Conservation (phyloP, 1,140 invertebrate species). For the Conus ventricosus region DNA sequence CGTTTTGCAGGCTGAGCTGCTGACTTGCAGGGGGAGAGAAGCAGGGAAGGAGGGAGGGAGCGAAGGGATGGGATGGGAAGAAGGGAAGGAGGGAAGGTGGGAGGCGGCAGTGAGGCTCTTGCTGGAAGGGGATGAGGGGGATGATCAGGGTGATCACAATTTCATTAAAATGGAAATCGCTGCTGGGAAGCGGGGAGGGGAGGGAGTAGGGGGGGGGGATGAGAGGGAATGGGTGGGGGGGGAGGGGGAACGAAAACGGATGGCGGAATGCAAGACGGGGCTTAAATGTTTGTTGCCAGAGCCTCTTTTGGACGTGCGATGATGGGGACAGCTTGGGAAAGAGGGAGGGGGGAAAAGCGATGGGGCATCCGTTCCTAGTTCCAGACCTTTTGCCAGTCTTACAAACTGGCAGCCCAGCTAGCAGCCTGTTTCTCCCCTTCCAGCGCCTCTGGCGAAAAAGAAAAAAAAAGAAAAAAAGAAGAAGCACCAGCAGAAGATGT, state of each 20-base stretch:
- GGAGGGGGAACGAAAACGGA: not conserved
- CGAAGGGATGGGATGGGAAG: too few species aligned
- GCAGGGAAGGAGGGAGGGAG: not conserved
- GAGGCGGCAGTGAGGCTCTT: not conserved
- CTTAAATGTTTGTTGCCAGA: constrained; percentile 7
- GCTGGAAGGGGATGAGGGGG: not conserved
- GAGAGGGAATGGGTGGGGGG: not conserved
- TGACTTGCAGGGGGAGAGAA: not conserved
- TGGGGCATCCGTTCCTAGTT: not conserved
- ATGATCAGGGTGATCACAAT: constrained; percentile 64
- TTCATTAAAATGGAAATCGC: constrained; percentile 70
- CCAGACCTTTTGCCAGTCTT: not conserved
- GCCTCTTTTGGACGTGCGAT: not conserved
- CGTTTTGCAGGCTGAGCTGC: constrained; percentile 19
- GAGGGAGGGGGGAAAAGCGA: not conserved
- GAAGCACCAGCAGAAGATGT: not conserved
- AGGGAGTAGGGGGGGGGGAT: not conserved
- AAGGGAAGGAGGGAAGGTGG: too few species aligned
- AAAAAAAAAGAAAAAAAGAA: not conserved
- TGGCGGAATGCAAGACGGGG: not conserved
- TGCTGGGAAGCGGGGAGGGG: not conserved
- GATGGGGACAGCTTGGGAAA: not conserved
- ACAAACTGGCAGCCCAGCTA: not conserved
- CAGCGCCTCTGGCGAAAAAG: not conserved
- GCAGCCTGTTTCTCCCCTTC: not conserved